phyloP scores from a whole-genome alignment of 2,888 invertebrate species.

The Lepidochitona cinerea region DNA sequence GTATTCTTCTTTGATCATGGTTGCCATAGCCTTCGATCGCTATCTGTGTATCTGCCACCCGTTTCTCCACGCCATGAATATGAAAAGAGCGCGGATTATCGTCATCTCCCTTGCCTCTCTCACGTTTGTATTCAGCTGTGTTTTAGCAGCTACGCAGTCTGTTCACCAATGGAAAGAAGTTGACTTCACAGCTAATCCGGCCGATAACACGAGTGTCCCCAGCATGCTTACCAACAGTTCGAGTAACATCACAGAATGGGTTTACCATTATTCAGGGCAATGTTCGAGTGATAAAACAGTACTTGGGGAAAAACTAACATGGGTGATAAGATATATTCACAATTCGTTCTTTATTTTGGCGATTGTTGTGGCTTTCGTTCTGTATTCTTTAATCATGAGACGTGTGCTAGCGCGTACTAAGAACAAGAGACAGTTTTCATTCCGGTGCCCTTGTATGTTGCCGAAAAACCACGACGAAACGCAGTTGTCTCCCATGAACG shows the following conservation, averaged over 20 bases:
- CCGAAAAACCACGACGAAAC: neutral
- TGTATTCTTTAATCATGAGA: slow-evolving; percentile 63
- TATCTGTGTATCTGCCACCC: slow-evolving; percentile 65
- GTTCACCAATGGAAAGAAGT: slow-evolving; percentile 22
- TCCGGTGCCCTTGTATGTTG: neutral
- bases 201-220: slow-evolving; percentile 6
- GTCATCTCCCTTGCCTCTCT: slow-evolving; percentile 38
- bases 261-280: neutral
- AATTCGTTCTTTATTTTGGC: slow-evolving; percentile 61
- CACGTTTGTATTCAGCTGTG: slow-evolving; percentile 41
- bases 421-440: neutral
- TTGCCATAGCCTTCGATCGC: slow-evolving; percentile 56
- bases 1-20: slow-evolving; percentile 63
- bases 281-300: neutral
- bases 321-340: slow-evolving; percentile 56
- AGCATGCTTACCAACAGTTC: neutral
- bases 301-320: neutral
- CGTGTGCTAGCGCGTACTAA: slow-evolving; percentile 35
- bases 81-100: slow-evolving; percentile 47
- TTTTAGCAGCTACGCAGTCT: slow-evolving; percentile 42
- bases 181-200: neutral
- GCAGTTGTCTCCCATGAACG: slow-evolving; percentile 5
- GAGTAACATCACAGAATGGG: neutral
- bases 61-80: slow-evolving; percentile 61
- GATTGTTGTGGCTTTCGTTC: slow-evolving; percentile 62